A percentile compares a stretch with the other conserved stretches of the same genome.
These are phyloP conservation scores for Chaetogeoica ovagalla DNA, from an alignment of 2,888 invertebrate genomes.

Conservation along the genomic window DNA sequence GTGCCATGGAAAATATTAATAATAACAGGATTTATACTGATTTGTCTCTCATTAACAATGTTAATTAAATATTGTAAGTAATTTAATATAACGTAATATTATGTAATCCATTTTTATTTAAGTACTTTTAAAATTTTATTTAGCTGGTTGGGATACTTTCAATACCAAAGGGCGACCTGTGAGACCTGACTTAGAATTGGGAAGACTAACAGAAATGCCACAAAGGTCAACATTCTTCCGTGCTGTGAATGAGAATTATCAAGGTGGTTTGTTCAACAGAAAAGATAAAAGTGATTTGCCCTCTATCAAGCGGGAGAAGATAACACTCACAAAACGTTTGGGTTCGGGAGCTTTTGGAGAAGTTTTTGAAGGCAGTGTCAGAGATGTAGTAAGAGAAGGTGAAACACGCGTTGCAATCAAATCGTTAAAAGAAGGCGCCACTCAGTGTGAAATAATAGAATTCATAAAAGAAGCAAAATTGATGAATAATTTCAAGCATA, in stretches of 20 bases:
- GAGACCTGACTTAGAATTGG: slow-evolving; percentile 67
- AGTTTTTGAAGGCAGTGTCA: slow-evolving; percentile 89
- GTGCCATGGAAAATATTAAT: slow-evolving; percentile 30
- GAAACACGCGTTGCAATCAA: slow-evolving; percentile 89
- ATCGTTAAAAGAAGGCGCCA: slow-evolving; percentile 88
- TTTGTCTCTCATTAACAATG: slow-evolving; percentile 33
- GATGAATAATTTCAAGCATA: slow-evolving; percentile 97
- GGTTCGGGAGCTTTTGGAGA: slow-evolving; percentile 98
- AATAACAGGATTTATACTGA: slow-evolving; percentile 23
- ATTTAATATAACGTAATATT: not conserved
- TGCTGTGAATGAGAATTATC: slow-evolving; percentile 82
- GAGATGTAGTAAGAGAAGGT: slow-evolving; percentile 65
- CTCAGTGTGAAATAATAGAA: slow-evolving; percentile 85
- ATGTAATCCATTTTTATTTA: not conserved
- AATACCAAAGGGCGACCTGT: slow-evolving; percentile 28
- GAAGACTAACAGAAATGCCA: slow-evolving; percentile 82
- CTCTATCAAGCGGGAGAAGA: slow-evolving; percentile 82
- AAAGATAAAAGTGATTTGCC: slow-evolving; percentile 80
- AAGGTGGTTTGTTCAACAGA: slow-evolving; percentile 63
- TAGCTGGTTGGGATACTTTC: slow-evolving; percentile 28
- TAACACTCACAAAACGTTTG: slow-evolving; percentile 83
- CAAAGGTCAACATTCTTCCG: slow-evolving; percentile 73
- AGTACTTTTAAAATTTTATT: not conserved
- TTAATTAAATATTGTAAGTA: slow-evolving; percentile 46
- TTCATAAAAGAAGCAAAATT: slow-evolving; percentile 95